Evolutionary conservation across 2,797 vertebrate genomes (phyloP).

Genomic region (Psittacula echo): DNA sequence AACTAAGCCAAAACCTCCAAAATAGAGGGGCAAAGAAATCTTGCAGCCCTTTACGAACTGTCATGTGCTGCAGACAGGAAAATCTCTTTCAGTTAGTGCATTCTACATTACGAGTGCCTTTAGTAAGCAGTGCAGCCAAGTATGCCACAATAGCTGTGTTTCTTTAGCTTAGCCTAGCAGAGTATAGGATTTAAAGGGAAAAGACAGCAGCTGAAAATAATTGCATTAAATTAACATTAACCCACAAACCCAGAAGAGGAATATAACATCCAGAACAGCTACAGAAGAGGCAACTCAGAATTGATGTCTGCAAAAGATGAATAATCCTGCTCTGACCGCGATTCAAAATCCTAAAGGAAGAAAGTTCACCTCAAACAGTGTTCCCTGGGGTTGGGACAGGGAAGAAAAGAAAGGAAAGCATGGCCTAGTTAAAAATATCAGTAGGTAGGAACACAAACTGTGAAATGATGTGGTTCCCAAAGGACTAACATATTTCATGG

Average conservation of each 20-base stretch:
- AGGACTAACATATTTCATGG: neutral
- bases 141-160: neutral
- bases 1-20: neutral
- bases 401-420: neutral
- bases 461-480: neutral
- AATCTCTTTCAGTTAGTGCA: neutral
- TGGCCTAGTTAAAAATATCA: constrained; percentile 20
- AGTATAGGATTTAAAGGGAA: constrained; percentile 37
- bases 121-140: neutral
- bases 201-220: constrained; percentile 50
- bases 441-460: constrained; percentile 30
- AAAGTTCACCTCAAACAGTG: constrained; percentile 16
- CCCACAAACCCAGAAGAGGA: constrained; percentile 38
- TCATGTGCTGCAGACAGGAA: neutral
- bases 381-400: neutral
- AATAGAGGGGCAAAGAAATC: neutral
- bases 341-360: constrained; percentile 28
- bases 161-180: constrained; percentile 12
- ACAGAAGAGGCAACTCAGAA: neutral
- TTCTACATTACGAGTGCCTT: neutral
- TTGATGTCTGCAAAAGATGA: neutral
- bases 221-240: constrained; percentile 54
- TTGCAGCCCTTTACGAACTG: neutral
- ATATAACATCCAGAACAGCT: constrained; percentile 10
- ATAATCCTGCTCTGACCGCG: neutral